A percentile compares a stretch with the other conserved stretches of the same genome.
Evolutionary conservation across 1,140 invertebrate species (phyloP).

Genomic region (Riptortus pedestris): DNA sequence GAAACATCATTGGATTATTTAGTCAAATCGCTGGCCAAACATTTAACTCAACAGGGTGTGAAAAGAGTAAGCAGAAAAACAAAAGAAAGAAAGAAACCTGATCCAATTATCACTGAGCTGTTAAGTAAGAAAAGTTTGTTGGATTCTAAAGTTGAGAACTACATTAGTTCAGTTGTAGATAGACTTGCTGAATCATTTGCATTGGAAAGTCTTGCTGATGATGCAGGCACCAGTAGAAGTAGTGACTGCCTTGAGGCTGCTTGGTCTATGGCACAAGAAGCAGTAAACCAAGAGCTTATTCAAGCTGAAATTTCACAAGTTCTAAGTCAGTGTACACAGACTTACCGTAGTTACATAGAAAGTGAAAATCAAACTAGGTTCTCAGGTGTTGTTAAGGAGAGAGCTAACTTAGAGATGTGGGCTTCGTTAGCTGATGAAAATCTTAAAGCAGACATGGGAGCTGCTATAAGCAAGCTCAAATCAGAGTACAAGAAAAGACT

Average conservation of each 20-base stretch:
- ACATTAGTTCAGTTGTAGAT: slow-evolving; percentile 32
- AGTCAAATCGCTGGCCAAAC: slow-evolving; percentile 28
- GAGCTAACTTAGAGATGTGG: slow-evolving; percentile 54
- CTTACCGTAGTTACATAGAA: slow-evolving; percentile 45
- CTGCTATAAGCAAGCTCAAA: slow-evolving; percentile 52
- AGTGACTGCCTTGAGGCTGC: slow-evolving; percentile 50
- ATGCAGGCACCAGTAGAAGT: slow-evolving; percentile 30
- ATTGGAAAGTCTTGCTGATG: slow-evolving; percentile 46
- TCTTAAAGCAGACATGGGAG: slow-evolving; percentile 55
- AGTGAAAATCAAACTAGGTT: slow-evolving; percentile 33
- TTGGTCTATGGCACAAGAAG: slow-evolving; percentile 54
- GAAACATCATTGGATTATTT: slow-evolving; percentile 32
- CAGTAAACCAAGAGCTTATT: slow-evolving; percentile 56
- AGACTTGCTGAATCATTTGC: slow-evolving; percentile 55
- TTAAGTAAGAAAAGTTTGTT: slow-evolving; percentile 28
- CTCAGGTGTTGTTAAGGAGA: slow-evolving; percentile 41
- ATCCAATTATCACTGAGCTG: slow-evolving; percentile 24
- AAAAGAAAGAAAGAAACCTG: slow-evolving; percentile 26
- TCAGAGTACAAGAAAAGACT: slow-evolving; percentile 48
- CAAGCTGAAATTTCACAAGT: slow-evolving; percentile 62
- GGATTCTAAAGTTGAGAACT: slow-evolving; percentile 29
- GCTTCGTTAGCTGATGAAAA: slow-evolving; percentile 54
- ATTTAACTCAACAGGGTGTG: slow-evolving; percentile 28
- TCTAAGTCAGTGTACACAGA: slow-evolving; percentile 51
- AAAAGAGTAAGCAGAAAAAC: slow-evolving; percentile 25